These are phyloP conservation scores for Drosophila neonasuta DNA, from an alignment of 2,888 invertebrate genomes.

Conservation along the genomic window DNA sequence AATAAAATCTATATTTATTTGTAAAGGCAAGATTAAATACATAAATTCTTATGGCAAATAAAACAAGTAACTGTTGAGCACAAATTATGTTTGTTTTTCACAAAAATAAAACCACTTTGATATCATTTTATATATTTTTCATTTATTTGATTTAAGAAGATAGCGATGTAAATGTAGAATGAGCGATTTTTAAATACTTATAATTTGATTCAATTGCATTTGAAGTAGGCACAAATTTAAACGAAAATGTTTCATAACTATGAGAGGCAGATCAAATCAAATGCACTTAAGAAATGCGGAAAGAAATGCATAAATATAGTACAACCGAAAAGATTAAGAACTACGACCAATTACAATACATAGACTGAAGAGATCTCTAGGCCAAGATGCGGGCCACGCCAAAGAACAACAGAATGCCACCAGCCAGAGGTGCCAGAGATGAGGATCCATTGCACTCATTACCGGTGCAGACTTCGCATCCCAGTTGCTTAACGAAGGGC, in stretches of 20 bases:
- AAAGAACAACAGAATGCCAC: slow-evolving; percentile 72
- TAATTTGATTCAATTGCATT: slow-evolving; percentile 27
- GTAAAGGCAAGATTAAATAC: no score
- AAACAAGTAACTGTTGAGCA: no score
- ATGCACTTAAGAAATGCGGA: slow-evolving; percentile 12
- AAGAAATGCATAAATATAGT: slow-evolving; percentile 28
- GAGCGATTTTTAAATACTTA: slow-evolving; percentile 23
- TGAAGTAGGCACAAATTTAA: slow-evolving; percentile 46
- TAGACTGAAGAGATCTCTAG: slow-evolving; percentile 65
- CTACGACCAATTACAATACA: slow-evolving; percentile 25
- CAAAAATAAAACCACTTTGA: no score
- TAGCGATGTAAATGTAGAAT: neutral
- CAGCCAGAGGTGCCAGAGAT: slow-evolving; percentile 68
- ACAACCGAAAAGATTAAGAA: slow-evolving; percentile 37
- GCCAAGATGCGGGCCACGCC: slow-evolving; percentile 77
- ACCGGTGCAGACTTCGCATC: slow-evolving; percentile 79
- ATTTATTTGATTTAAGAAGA: neutral
- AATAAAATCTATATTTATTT: neutral
- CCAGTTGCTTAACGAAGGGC: slow-evolving; percentile 76
- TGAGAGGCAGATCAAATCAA: slow-evolving; percentile 26
- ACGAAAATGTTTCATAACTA: slow-evolving; percentile 38
- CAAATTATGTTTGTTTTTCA: no score
- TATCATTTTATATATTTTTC: neutral
- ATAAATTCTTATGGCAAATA: no score
- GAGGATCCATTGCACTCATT: slow-evolving; percentile 79